Evolutionary conservation across 2,888 invertebrate genomes (phyloP), one percentile per base, ranked within the genome.

Genomic region (Hemithea aestivaria): DNA sequence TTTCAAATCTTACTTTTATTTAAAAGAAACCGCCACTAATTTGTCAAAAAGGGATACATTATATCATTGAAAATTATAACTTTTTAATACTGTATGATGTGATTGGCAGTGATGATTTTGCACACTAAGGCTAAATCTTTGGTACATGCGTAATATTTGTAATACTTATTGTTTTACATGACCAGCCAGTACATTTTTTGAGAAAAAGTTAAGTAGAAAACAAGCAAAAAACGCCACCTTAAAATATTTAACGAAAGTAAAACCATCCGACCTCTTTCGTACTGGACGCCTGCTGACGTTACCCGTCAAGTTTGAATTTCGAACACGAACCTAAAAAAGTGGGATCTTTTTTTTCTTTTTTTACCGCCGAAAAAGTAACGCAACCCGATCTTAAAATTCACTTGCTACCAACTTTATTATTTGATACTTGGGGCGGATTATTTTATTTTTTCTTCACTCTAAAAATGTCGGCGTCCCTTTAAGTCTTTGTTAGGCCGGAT

Each of bases 321-420:
- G 74, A 79, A 78, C 76, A 71, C 36, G 41, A 37, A 33, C 33
- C 27, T 33, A 9, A 27, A 33, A 31, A 22, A 33, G 20, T 20
- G 27, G 49, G 55, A 57, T 51, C 58, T 73, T 78, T 76, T 79
- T 77, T 68, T 69, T 60, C 62, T 58, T 73, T 78, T 76, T 79
- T 77, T 68, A 70, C 61, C 62, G 64, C 58, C 59, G 51, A 45
- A 43, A 46, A 50, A 38, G 48, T 40, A 53, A 50, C 49, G 84
- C 77, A 85, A 87, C 78, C 81, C 80, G 84, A 85, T 83, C 79
- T 67, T 67, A 48, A 83, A 83, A 85, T 84, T 82, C 83, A 87
- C 85, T 85, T 85, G 85, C 85, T 84, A 84, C 85, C 79, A 83
- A 85, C 72, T 87, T 84, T 84, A 87, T 85, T 84, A 87, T 87